Evolutionary conservation across 2,888 invertebrate species (phyloP), one percentile per base, ranked within the genome.

Genomic region (Drosophila fungiperda): DNA sequence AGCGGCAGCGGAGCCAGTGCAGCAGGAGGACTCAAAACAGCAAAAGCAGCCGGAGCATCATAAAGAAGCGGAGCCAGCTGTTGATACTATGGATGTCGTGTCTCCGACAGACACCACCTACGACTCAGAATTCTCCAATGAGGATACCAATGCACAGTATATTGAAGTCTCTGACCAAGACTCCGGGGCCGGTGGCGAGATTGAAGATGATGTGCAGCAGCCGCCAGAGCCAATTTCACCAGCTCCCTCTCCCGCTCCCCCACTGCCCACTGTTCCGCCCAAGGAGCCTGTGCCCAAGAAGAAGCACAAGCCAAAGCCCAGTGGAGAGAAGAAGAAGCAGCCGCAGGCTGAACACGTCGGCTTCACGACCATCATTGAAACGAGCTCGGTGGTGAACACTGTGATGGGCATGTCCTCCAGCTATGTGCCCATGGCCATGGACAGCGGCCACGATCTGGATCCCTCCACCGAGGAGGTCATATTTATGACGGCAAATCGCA

Each of bases 221-320:
- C 77, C 80, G 1, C 55, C 86, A 7, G 62, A 73, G 8, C 62
- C 78, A 0, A 23, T 67, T 3, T 67, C 57, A n/a, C 40, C 20
- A 1, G 6, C 40, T 6, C 33, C 33, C 12, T 1, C 52, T 9
- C 59, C 23, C 8, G 45, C 20, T 45, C 45, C 45, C 20, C 7
- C 8, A 23, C 23, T 62, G 6, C 70, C 76, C 1, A 66, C 55
- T 8, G 4, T 73, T 1, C 85, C 91, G 1, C 38, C 83, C 36
- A 92, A 91, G 66, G 92, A 91, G 68, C 87, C 90, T 0, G 93
- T 93, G 33, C 87, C 92, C 0, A 93, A 91, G 67, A 89, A 92
- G 92, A 83, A 92, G 91, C 68, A 80, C 83, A 67, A 91, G 54
- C 85, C 81, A 32, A 93, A 93, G 64, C 91, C 93, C 35, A 83